These are phyloP conservation scores for Corbicula japonica DNA, from an alignment of 2,888 invertebrate species.

Conservation along the genomic window DNA sequence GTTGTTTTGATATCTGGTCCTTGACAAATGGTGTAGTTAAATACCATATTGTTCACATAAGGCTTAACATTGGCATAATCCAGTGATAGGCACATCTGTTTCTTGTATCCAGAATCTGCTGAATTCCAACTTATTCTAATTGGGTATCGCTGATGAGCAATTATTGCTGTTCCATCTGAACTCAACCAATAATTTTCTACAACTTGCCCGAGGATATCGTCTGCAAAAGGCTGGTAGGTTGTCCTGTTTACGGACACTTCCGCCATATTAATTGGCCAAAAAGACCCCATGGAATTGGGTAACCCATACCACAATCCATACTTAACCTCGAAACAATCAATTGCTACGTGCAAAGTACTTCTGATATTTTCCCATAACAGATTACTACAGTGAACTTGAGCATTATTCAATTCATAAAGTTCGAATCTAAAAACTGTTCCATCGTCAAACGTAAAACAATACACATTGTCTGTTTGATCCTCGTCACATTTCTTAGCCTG, in stretches of 20 bases:
- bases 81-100: slow-evolving; percentile 64
- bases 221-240: slow-evolving; percentile 58
- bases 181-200: slow-evolving; percentile 70
- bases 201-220: slow-evolving; percentile 54
- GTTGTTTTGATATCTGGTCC: slow-evolving; percentile 67
- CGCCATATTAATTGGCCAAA: slow-evolving; percentile 64
- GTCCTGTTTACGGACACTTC: slow-evolving; percentile 37
- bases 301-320: slow-evolving; percentile 72
- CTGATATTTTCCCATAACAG: slow-evolving; percentile 65
- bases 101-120: slow-evolving; percentile 53
- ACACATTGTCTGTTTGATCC: slow-evolving; percentile 44
- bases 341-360: slow-evolving; percentile 41
- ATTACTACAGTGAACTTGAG: slow-evolving; percentile 64
- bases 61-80: slow-evolving; percentile 46
- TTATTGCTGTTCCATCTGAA: slow-evolving; percentile 64
- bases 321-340: slow-evolving; percentile 69
- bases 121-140: slow-evolving; percentile 66
- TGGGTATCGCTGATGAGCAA: slow-evolving; percentile 60
- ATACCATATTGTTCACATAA: background rate
- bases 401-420: slow-evolving; percentile 44
- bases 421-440: slow-evolving; percentile 56
- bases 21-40: slow-evolving; percentile 70
- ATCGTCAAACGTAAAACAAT: slow-evolving; percentile 66
- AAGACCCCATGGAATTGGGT: slow-evolving; percentile 59
- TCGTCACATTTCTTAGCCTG: slow-evolving; percentile 60